These are phyloP conservation scores for Saccopteryx leptura DNA, from an alignment of 2,113 vertebrate species.

Conservation along the genomic window DNA sequence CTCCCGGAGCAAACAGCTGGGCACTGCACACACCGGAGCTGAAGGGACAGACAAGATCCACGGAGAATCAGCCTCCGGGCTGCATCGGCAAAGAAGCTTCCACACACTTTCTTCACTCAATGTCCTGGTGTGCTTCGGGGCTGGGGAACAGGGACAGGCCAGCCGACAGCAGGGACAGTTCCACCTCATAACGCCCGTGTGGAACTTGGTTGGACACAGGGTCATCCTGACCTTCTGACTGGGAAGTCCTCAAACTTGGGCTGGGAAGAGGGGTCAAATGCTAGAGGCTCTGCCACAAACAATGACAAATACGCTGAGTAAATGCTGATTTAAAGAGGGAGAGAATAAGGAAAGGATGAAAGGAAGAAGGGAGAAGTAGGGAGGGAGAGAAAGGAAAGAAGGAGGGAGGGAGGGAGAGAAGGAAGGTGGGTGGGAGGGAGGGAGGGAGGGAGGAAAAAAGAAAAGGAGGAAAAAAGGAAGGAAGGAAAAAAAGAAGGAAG, in stretches of 20 bases:
- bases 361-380: background rate
- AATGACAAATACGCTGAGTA: background rate
- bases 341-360: background rate
- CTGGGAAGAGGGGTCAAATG: background rate
- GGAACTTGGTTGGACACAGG: background rate
- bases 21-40: background rate
- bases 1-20: background rate
- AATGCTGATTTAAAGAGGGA: background rate
- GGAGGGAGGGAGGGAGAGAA: no score
- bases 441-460: background rate
- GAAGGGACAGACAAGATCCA: background rate
- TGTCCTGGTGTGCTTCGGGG: background rate
- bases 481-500: no score
- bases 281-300: background rate
- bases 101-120: background rate
- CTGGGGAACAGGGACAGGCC: background rate
- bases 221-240: background rate
- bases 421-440: background rate
- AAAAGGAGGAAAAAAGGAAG: background rate
- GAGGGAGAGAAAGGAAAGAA: background rate
- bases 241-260: background rate
- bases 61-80: background rate
- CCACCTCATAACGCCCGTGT: background rate
- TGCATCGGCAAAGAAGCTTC: background rate
- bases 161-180: background rate